Conservation (phyloP, 2,888 invertebrate genomes). For the Siphlonurus alternatus region DNA sequence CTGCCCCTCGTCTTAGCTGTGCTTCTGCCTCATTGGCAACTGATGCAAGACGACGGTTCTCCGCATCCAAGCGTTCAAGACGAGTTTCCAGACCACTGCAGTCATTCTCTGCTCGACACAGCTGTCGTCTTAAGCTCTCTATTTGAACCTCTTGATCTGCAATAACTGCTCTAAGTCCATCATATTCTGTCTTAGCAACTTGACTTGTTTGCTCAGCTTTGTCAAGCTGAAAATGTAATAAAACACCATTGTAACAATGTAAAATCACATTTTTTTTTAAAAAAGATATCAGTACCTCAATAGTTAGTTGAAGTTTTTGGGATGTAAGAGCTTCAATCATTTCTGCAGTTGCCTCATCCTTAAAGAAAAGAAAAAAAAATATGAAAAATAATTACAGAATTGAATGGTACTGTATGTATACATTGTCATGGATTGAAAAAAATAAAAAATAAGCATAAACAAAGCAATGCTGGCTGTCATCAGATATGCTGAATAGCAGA, state of each 20-base stretch:
- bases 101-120: background rate
- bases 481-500: too few species aligned
- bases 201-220: background rate
- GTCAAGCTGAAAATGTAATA: background rate
- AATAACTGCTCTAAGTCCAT: background rate
- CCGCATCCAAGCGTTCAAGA: background rate
- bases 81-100: background rate
- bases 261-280: background rate
- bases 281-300: background rate
- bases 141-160: conserved; percentile 1
- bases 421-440: too few species aligned
- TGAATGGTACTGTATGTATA: too few species aligned
- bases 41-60: background rate
- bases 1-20: background rate
- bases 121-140: background rate
- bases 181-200: background rate
- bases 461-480: too few species aligned
- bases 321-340: background rate
- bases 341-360: background rate
- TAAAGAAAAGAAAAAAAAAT: too few species aligned
- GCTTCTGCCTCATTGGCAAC: background rate
- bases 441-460: too few species aligned
- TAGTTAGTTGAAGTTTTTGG: background rate
- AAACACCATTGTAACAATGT: background rate
- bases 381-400: too few species aligned